Evolutionary conservation across 2,113 vertebrate species (phyloP).

Genomic region (Chaetops frenatus): DNA sequence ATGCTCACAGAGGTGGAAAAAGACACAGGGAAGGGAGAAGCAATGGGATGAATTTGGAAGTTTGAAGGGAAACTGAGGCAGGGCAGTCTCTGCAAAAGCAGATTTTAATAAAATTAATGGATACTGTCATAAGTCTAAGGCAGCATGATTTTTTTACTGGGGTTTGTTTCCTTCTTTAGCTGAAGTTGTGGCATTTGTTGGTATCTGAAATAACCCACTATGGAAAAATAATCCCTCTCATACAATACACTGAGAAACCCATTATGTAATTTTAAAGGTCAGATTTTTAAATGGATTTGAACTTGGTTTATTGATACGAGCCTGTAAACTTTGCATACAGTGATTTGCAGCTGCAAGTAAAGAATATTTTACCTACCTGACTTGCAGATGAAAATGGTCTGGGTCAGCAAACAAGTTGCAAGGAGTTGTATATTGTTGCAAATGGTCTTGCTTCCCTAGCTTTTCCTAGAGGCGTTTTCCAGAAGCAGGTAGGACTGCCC

Average conservation of each 20-base stretch:
- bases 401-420: background rate
- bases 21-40: background rate
- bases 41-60: background rate
- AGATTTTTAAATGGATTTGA: background rate
- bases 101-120: background rate
- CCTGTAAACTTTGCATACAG: background rate
- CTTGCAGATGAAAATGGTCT: background rate
- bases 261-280: conserved; percentile 16
- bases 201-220: background rate
- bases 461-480: background rate
- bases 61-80: background rate
- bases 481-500: background rate
- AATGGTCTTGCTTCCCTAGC: background rate
- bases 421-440: background rate
- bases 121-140: background rate
- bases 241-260: background rate
- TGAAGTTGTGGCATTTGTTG: background rate
- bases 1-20: background rate
- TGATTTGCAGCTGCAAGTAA: background rate
- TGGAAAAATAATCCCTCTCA: background rate
- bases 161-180: background rate
- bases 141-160: background rate
- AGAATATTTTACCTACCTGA: background rate
- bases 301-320: background rate
- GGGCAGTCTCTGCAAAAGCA: background rate